These are phyloP conservation scores for Platichthys flesus DNA, from an alignment of 2,113 vertebrate species.

Conservation along the genomic window DNA sequence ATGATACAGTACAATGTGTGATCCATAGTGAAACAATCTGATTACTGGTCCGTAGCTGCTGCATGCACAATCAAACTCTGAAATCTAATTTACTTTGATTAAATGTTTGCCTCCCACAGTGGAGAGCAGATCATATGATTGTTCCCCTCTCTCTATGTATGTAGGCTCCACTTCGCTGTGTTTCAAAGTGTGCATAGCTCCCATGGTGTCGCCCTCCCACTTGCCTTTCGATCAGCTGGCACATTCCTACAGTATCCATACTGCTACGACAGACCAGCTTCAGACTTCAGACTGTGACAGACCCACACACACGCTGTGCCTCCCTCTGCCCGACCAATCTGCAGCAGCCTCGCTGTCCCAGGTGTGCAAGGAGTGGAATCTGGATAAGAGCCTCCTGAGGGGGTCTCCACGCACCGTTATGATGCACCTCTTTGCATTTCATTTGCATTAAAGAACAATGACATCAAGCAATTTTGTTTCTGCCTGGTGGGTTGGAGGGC, in stretches of 20 bases:
- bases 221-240: conserved; percentile 44
- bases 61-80: conserved; percentile 41
- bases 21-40: conserved; percentile 40
- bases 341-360: conserved; percentile 22
- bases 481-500: conserved; percentile 3
- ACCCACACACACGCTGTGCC: conserved; percentile 39
- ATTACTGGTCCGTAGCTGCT: conserved; percentile 57
- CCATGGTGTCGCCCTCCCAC: conserved; percentile 41
- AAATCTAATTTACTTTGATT: conserved; percentile 70
- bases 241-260: conserved; percentile 35
- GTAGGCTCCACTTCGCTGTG: conserved; percentile 33
- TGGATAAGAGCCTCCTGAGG: conserved; percentile 36
- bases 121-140: conserved; percentile 39
- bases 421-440: conserved; percentile 20
- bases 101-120: conserved; percentile 63
- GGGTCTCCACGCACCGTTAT: neutral
- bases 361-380: conserved; percentile 37
- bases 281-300: conserved; percentile 54
- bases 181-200: conserved; percentile 50
- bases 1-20: conserved; percentile 42
- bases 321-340: conserved; percentile 36
- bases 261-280: conserved; percentile 42
- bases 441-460: conserved; percentile 30
- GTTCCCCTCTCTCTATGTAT: neutral
- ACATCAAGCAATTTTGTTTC: neutral